Percentiles rank a stretch among this genome's conserved stretches.
These are phyloP conservation scores for Mohoua ochrocephala DNA, from an alignment of 2,113 vertebrate genomes.

Conservation along the genomic window DNA sequence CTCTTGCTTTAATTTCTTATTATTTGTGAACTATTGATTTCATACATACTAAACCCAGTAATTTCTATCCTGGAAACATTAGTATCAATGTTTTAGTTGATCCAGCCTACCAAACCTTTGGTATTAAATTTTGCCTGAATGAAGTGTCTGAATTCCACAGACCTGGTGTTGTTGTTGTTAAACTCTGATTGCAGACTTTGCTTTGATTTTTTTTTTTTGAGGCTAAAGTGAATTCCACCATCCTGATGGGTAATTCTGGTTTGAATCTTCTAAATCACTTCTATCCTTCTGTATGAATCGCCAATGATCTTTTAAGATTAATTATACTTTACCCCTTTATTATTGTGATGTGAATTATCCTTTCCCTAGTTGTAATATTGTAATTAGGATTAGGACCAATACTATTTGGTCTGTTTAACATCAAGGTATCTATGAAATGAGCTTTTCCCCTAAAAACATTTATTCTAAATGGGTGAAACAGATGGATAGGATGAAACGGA, in stretches of 20 bases:
- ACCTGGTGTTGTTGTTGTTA: not conserved
- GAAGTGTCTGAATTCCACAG: not conserved
- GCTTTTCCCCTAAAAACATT: not conserved
- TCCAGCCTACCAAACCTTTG: not conserved
- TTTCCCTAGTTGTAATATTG: not conserved
- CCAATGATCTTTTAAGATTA: not conserved
- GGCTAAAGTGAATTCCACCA: not conserved
- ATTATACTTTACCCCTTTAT: not conserved
- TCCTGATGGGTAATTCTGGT: not conserved
- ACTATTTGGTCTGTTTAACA: not conserved
- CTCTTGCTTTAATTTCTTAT: not conserved
- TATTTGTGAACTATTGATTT: not conserved
- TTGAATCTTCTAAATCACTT: not conserved
- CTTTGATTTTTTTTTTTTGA: not conserved
- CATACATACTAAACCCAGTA: not conserved
- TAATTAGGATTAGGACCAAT: not conserved
- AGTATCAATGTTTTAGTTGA: not conserved
- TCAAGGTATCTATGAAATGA: rapidly evolving
- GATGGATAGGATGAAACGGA: not conserved
- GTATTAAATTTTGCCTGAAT: not conserved
- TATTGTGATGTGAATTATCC: not conserved
- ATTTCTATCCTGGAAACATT: not conserved
- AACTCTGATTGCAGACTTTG: not conserved
- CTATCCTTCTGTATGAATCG: not conserved
- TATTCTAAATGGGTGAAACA: not conserved